Evolutionary conservation across 2,888 invertebrate genomes (phyloP).

Genomic region (Callyntrura sp.): DNA sequence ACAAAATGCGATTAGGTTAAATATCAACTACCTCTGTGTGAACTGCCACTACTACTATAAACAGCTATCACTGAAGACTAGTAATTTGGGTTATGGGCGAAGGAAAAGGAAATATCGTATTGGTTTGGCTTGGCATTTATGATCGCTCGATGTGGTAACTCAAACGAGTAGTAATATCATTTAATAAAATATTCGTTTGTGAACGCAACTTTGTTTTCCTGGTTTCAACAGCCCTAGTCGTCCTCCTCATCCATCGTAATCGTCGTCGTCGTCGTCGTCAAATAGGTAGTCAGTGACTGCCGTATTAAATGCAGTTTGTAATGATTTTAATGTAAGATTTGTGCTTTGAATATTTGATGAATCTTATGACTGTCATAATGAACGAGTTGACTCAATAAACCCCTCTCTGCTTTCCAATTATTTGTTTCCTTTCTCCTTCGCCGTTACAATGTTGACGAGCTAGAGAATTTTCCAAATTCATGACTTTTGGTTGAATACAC

Average conservation of each 20-base stretch:
- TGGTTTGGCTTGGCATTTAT: slow-evolving; percentile 37
- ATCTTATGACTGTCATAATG: slow-evolving; percentile 69
- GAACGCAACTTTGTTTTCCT: slow-evolving; percentile 6
- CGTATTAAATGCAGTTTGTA: slow-evolving; percentile 15
- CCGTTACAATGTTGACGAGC: too few species aligned
- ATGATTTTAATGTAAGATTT: slow-evolving; percentile 76
- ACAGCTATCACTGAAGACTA: neutral
- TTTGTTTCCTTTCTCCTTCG: slow-evolving; percentile 53
- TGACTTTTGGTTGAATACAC: too few species aligned
- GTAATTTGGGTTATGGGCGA: neutral
- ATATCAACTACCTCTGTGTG: slow-evolving; percentile 31
- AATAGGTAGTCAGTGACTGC: neutral
- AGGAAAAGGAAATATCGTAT: slow-evolving; percentile 16
- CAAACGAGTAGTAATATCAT: too few species aligned
- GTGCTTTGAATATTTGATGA: slow-evolving; percentile 77
- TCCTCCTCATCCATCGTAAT: neutral
- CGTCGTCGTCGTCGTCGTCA: neutral
- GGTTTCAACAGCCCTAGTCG: slow-evolving; percentile 4
- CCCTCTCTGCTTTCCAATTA: too few species aligned
- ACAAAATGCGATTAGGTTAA: slow-evolving; percentile 1
- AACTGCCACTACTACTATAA: slow-evolving; percentile 37
- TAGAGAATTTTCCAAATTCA: too few species aligned
- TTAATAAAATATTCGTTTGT: neutral
- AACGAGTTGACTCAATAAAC: slow-evolving; percentile 11
- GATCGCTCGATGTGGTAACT: slow-evolving; percentile 4